Conservation (phyloP, 2,113 vertebrate genomes). For the Parus major region DNA sequence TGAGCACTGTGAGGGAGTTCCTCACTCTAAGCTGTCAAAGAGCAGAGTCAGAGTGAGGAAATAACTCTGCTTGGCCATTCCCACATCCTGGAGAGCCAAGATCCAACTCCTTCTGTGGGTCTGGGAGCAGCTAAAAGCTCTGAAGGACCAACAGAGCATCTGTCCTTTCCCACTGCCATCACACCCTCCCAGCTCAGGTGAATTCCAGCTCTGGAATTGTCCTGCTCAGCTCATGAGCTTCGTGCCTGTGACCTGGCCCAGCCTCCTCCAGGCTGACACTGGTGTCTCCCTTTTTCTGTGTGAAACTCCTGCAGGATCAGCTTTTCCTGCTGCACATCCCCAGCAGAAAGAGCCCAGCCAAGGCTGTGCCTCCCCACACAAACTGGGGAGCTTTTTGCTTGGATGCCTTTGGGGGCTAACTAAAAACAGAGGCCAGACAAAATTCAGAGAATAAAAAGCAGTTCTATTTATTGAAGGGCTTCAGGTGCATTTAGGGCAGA, state of each 20-base stretch:
- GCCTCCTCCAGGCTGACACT: background rate
- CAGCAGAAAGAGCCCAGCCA: background rate
- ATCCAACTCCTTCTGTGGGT: background rate
- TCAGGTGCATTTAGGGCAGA: background rate
- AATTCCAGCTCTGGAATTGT: background rate
- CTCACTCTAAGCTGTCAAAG: background rate
- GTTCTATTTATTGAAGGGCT: background rate
- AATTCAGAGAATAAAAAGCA: background rate
- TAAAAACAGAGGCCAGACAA: background rate
- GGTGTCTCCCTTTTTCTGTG: background rate
- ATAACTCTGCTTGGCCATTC: background rate
- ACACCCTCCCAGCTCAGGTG: background rate
- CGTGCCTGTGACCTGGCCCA: background rate
- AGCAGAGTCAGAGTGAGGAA: background rate
- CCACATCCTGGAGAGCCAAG: background rate
- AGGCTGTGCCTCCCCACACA: background rate
- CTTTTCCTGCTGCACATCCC: background rate
- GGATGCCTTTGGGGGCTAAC: background rate
- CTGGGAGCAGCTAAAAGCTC: background rate
- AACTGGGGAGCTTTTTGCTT: rapidly evolving
- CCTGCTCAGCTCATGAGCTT: background rate
- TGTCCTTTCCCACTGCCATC: rapidly evolving
- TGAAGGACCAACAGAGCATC: background rate
- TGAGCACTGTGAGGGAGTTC: background rate
- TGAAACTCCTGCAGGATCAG: background rate